Base-by-base conservation (phyloP, 2,113 vertebrate species). In the Eulacestoma nigropectus region DNA sequence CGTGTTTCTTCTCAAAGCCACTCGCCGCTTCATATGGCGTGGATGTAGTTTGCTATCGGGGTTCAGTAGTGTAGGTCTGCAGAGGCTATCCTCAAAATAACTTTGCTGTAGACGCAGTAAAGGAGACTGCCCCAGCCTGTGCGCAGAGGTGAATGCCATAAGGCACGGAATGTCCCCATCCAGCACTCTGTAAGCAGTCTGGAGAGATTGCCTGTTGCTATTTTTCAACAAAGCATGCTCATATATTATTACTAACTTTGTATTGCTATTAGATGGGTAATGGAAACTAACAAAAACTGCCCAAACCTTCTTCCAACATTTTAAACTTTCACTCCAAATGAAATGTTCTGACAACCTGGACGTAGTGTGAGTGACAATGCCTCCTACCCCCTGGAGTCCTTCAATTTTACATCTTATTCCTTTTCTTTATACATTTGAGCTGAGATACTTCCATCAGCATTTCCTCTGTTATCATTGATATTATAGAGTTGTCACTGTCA, bases 11-110 rank as follows among this genome's bases (percentile, higher is more conserved):
- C 55, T 35, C 15, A 13, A 12, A 46, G 60, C 22, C 72, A 1
- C 33, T 60, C 5, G 64, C 21, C 55, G 0, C 67, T 30, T 8
- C 33, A 8, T 29, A 0, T 0, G 30, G 32, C 33, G 7, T 3
- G 52, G 42, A 3, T 9, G 20, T 13, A 2, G 11, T 15, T n/a
- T 6, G 7, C 55, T 14, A 6, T 6, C 8, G 1, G 20, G 46
- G 16, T 18, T 33, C 65, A 12, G 64, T 39, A 2, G 27, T 2
- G 52, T 10, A 2, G 23, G 35, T 14, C 26, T 50, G 41, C 39
- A 26, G 41, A 35, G 12, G 1, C 6, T 22, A 75, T n/a, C 35
- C 20, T 13, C 2, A 1, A 1, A 26, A 19, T 11, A 22, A 1
- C 23, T 44, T 8, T 4, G 39, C 52, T 16, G 1, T 2, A 6